Conservation (phyloP, 1,140 invertebrate genomes). For the Bombus cullumanus region DNA sequence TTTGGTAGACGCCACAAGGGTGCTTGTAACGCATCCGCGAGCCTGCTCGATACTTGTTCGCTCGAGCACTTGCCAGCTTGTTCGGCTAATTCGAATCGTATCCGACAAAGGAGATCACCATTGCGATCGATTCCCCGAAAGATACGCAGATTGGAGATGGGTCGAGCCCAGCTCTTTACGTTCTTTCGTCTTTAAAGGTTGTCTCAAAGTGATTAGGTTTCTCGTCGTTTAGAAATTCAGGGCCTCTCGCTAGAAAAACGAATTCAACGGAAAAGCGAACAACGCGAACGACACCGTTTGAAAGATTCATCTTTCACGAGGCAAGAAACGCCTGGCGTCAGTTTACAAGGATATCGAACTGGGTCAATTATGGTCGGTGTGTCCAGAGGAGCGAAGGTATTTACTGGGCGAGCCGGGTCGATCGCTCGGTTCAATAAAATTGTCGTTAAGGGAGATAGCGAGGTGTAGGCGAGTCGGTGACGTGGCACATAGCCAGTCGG, state of each 20-base stretch:
- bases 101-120: constrained; percentile 3
- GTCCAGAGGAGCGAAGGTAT: neutral
- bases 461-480: neutral
- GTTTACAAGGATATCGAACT: neutral
- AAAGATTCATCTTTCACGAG: neutral
- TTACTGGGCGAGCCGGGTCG: neutral
- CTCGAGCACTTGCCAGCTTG: constrained; percentile 6
- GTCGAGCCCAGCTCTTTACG: rapidly evolving
- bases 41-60: constrained; percentile 31
- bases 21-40: constrained; percentile 44
- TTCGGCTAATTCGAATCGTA: constrained; percentile 48
- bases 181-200: too few relatives aligned
- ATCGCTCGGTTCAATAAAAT: constrained; percentile 8
- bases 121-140: neutral
- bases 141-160: rapidly evolving
- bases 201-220: too few relatives aligned
- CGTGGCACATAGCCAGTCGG: neutral
- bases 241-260: neutral
- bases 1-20: constrained; percentile 38
- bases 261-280: neutral
- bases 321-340: neutral
- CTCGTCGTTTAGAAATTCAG: too few relatives aligned
- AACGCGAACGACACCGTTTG: neutral
- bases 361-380: neutral
- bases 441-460: constrained; percentile 7